These are phyloP conservation scores for Plumapathes pennacea DNA, from an alignment of 92 coral and sea anemone genomes.

Conservation along the genomic window DNA sequence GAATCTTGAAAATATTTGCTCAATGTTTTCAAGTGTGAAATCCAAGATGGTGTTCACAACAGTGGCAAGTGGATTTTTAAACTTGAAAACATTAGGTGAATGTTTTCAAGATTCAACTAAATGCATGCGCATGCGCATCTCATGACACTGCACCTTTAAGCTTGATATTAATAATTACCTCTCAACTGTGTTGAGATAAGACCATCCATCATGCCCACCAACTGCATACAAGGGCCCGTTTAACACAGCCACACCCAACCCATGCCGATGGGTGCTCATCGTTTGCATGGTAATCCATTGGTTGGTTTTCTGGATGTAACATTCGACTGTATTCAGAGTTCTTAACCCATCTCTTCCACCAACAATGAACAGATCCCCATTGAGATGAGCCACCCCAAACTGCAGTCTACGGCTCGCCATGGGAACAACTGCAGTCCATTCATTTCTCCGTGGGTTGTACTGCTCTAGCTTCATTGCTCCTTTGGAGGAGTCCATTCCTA, in stretches of 20 bases:
- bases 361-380: slow-evolving; percentile 70
- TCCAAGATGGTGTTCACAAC: no score
- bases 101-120: no score
- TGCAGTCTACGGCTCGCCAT: slow-evolving; percentile 92
- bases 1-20: no score
- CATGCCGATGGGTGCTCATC: slow-evolving; percentile 99
- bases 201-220: slow-evolving; percentile 99
- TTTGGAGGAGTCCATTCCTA: slow-evolving; percentile 90
- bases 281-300: slow-evolving; percentile 80
- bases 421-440: slow-evolving; percentile 85
- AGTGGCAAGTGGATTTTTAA: no score
- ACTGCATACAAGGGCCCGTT: slow-evolving; percentile 97
- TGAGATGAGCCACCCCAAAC: slow-evolving; percentile 92
- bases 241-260: slow-evolving; percentile 91
- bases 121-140: no score
- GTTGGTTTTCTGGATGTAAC: slow-evolving; percentile 79
- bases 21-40: no score
- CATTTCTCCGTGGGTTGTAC: slow-evolving; percentile 76
- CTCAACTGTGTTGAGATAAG: slow-evolving; percentile 93
- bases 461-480: slow-evolving; percentile 96
- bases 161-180: slow-evolving; percentile 50
- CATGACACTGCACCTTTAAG: slow-evolving; percentile 1
- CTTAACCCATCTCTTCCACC: slow-evolving; percentile 98
- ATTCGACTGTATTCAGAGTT: slow-evolving; percentile 96
- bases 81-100: no score